Evolutionary conservation across 2,797 vertebrate genomes (phyloP).

Genomic region (Dallia pectoralis): DNA sequence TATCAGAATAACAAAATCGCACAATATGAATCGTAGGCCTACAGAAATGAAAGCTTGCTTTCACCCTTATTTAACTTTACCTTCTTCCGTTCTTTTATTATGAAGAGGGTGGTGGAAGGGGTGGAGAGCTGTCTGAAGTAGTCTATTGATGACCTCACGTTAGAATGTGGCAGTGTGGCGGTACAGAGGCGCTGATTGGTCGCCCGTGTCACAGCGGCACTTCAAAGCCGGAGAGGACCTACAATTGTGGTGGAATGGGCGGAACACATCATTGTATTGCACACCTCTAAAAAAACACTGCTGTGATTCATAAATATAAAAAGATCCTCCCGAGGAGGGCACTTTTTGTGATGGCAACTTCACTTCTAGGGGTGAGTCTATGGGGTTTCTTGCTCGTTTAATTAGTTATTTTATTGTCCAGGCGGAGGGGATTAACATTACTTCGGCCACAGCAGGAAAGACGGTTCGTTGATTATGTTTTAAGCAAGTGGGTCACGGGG

Average conservation of each 20-base stretch:
- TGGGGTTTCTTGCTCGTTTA: constrained; percentile 93
- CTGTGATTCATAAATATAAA: constrained; percentile 99
- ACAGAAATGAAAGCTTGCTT: constrained; percentile 32
- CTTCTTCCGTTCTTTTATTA: constrained; percentile 75
- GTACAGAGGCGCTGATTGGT: constrained; percentile 87
- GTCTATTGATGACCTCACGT: constrained; percentile 88
- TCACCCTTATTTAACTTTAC: constrained; percentile 74
- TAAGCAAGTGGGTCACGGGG: constrained; percentile 76
- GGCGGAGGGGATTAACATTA: constrained; percentile 90
- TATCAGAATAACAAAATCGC: constrained; percentile 13
- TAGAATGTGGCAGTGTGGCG: constrained; percentile 78
- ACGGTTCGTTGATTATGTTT: constrained; percentile 82
- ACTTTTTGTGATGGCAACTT: constrained; percentile 99
- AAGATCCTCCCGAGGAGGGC: constrained; percentile 99
- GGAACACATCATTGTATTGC: constrained; percentile 99
- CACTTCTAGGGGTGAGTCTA: constrained; percentile 99
- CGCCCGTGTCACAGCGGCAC: constrained; percentile 93
- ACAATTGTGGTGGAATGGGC: constrained; percentile 99
- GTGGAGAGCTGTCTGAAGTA: constrained; percentile 69
- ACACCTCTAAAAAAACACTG: constrained; percentile 99
- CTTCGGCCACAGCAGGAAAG: constrained; percentile 82
- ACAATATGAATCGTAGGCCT: constrained; percentile 44
- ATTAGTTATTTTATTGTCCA: constrained; percentile 96
- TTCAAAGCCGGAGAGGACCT: constrained; percentile 99
- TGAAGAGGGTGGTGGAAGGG: constrained; percentile 66